Conservation (phyloP, 2,113 vertebrate species). For the Xyrauchen texanus region DNA sequence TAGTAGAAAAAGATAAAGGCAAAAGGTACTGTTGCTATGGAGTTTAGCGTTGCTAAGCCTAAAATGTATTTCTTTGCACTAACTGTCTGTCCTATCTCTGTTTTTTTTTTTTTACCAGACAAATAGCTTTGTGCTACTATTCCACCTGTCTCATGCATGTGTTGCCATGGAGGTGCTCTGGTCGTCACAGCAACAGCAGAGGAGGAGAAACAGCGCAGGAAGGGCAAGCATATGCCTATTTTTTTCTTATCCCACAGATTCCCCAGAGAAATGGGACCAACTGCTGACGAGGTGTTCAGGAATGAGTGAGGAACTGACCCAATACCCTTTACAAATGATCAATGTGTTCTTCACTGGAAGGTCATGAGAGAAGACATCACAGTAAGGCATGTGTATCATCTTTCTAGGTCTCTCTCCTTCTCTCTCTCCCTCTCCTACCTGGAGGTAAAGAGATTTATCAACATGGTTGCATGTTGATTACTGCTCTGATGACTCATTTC, state of each 20-base stretch:
- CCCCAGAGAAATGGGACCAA: constrained; percentile 6
- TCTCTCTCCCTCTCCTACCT: not conserved
- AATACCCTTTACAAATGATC: not conserved
- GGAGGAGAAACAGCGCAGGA: constrained; percentile 23
- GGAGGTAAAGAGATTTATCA: not conserved
- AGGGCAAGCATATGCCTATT: constrained; percentile 19
- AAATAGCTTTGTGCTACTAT: constrained; percentile 47
- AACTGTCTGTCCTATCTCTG: constrained; percentile 33
- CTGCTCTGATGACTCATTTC: not conserved
- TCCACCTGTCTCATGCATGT: constrained; percentile 48
- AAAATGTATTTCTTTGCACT: constrained; percentile 35
- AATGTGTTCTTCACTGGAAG: constrained; percentile 6
- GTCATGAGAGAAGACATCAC: constrained; percentile 1
- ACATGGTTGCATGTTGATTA: not conserved
- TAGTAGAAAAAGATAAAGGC: not conserved
- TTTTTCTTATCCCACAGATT: constrained; percentile 15
- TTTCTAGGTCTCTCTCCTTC: not conserved
- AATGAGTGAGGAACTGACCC: constrained; percentile 37
- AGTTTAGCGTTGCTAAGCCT: constrained; percentile 31
- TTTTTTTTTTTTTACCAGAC: constrained; percentile 13
- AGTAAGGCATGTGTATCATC: not conserved
- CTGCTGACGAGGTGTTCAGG: constrained; percentile 10
- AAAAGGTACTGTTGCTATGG: constrained; percentile 32
- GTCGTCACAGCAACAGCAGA: constrained; percentile 45
- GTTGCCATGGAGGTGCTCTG: constrained; percentile 51